Evolutionary conservation across 2,888 invertebrate species (phyloP).

Genomic region (Criorhina ranunculi): DNA sequence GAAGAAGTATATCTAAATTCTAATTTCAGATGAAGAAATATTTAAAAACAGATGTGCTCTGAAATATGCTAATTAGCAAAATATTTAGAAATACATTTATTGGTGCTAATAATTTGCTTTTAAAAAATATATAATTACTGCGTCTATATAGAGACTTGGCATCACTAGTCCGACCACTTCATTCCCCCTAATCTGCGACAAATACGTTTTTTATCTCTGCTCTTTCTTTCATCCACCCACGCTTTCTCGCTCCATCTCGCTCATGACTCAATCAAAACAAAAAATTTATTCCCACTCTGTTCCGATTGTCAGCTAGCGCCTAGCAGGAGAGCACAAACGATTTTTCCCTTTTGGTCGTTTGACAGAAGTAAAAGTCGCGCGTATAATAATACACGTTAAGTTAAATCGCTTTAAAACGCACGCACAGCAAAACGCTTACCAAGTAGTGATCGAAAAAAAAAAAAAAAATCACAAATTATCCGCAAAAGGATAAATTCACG

Average conservation of each 20-base stretch:
- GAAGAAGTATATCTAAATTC: too few species aligned
- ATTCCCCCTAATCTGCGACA: conserved; percentile 5
- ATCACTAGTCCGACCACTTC: neutral
- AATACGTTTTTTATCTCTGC: neutral
- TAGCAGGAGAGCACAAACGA: conserved; percentile 67
- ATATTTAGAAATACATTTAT: too few species aligned
- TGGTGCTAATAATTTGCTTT: too few species aligned
- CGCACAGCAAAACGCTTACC: conserved; percentile 45
- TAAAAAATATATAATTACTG: too few species aligned
- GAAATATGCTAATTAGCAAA: too few species aligned
- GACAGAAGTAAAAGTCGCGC: conserved; percentile 78
- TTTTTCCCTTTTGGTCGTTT: conserved; percentile 69
- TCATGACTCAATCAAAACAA: conserved; percentile 56
- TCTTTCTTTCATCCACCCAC: conserved; percentile 22
- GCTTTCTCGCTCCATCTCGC: neutral
- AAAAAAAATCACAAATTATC: conserved; percentile 13
- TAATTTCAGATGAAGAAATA: too few species aligned
- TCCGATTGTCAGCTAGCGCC: conserved; percentile 61
- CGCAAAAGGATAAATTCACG: conserved; percentile 14
- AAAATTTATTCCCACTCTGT: conserved; percentile 43
- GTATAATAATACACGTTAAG: conserved; percentile 53
- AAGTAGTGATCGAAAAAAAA: conserved; percentile 29
- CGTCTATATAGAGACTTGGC: neutral
- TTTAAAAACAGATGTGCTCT: too few species aligned
- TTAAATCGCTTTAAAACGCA: conserved; percentile 27